Conservation (phyloP, 64 coral and sea anemone genomes). For the Trachythela sp. region DNA sequence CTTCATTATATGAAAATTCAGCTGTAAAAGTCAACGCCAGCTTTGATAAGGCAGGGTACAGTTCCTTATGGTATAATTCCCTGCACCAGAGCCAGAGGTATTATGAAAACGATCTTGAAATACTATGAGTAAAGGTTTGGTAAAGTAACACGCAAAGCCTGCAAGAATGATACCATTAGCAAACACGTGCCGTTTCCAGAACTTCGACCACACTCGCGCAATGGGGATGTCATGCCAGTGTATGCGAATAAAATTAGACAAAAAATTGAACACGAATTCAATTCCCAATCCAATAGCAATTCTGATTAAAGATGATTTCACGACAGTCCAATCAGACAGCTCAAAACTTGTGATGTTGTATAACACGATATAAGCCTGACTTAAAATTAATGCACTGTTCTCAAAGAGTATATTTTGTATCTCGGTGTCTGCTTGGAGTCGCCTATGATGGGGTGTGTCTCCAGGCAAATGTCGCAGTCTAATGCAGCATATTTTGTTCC, state of each 20-base stretch:
- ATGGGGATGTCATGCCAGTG: background rate
- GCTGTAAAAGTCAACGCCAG: background rate
- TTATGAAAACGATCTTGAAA: background rate
- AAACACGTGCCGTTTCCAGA: background rate
- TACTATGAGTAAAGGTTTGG: background rate
- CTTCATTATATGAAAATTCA: no score
- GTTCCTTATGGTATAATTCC: background rate
- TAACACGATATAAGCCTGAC: background rate
- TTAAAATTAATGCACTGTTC: background rate
- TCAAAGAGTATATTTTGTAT: background rate
- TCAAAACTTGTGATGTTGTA: background rate
- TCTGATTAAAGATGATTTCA: background rate
- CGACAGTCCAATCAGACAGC: background rate
- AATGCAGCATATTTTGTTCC: background rate
- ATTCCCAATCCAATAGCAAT: background rate
- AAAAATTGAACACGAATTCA: background rate
- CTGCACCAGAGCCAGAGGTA: no score
- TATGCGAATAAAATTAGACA: background rate
- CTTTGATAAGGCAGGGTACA: background rate
- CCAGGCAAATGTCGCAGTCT: background rate
- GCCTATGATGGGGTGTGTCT: background rate
- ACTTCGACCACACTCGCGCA: background rate
- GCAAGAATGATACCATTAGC: background rate
- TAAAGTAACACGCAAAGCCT: background rate
- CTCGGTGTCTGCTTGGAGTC: background rate